Conservation (phyloP, 2,113 vertebrate genomes). For the Axis porcinus region DNA sequence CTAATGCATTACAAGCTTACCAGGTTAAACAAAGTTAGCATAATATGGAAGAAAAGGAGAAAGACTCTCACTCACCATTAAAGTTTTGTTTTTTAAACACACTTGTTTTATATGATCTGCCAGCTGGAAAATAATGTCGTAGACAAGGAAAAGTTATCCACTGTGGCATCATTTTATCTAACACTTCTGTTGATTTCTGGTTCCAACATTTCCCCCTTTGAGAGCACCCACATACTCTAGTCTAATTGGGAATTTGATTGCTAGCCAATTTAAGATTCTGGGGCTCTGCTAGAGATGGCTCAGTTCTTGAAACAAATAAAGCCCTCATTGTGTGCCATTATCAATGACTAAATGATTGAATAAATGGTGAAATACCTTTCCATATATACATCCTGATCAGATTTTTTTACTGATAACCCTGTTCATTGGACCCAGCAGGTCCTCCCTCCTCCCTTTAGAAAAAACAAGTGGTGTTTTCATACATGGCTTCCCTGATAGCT, state of each 20-base stretch:
- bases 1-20: not conserved
- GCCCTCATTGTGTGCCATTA: not conserved
- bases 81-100: not conserved
- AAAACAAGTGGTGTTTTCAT: not conserved
- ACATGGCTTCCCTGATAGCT: not conserved
- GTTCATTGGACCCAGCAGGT: not conserved
- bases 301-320: not conserved
- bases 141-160: not conserved
- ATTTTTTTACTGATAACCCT: not conserved
- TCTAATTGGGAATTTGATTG: constrained; percentile 44
- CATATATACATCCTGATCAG: not conserved
- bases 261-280: not conserved
- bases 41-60: not conserved
- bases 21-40: not conserved
- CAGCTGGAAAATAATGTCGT: not conserved
- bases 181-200: constrained; percentile 27
- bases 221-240: not conserved
- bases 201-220: not conserved
- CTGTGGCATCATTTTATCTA: not conserved
- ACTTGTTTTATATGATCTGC: not conserved
- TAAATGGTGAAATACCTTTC: not conserved
- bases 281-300: not conserved
- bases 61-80: not conserved
- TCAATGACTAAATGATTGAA: not conserved
- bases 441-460: not conserved